Conservation (phyloP, 2,888 invertebrate genomes). For the Salpingus planirostris region DNA sequence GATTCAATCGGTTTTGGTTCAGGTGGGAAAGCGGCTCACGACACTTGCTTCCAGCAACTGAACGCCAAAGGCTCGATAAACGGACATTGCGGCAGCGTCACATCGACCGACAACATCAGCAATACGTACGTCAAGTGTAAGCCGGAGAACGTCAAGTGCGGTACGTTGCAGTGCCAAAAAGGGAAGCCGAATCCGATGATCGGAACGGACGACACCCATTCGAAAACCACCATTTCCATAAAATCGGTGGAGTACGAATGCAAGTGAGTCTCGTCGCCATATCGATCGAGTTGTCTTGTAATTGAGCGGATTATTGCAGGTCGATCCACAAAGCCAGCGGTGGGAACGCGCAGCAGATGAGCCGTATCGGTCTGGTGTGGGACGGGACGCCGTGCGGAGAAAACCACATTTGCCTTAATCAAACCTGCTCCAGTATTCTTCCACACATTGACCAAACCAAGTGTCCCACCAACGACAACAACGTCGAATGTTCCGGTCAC, state of each 20-base stretch:
- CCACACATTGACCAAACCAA: conserved; percentile 76
- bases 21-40: conserved; percentile 69
- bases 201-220: conserved; percentile 66
- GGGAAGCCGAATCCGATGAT: conserved; percentile 47
- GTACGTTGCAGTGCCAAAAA: conserved; percentile 87
- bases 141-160: conserved; percentile 73
- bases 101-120: no score
- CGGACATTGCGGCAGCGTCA: conserved; percentile 88
- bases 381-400: conserved; percentile 94
- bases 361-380: conserved; percentile 70
- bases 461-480: conserved; percentile 84
- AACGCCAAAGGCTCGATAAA: conserved; percentile 92
- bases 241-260: conserved; percentile 88
- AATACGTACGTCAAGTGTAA: conserved; percentile 83
- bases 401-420: conserved; percentile 88
- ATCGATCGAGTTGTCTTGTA: no score
- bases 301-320: conserved; percentile 14
- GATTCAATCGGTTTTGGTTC: conserved; percentile 1
- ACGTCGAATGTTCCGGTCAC: conserved; percentile 86
- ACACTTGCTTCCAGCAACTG: conserved; percentile 88
- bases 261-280: conserved; percentile 87
- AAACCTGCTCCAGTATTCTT: conserved; percentile 81
- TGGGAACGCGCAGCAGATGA: conserved; percentile 35
- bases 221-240: conserved; percentile 81
- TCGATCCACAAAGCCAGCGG: conserved; percentile 57